Base-by-base conservation (phyloP, 2,113 vertebrate genomes). In the Aix galericulata region DNA sequence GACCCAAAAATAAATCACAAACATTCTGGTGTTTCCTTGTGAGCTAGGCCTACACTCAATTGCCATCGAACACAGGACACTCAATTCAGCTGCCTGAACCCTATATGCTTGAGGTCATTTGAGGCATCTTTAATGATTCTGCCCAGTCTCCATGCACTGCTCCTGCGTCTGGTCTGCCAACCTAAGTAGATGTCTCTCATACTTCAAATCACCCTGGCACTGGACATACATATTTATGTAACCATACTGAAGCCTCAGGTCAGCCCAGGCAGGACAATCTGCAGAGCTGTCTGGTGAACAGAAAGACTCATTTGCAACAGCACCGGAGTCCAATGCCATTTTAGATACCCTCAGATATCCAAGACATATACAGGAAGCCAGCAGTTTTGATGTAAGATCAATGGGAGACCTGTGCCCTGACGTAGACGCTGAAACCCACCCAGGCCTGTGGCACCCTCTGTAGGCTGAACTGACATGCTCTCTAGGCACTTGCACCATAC, bases 21-120 rank as follows among this genome's bases (percentile, higher is more conserved):
- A 22, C 22, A 52, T 38, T 67, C 29, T 17, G 8, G 5, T 42
- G 22, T 31, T 34, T 88, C 27, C 40, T 40, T 46, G 5, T 29
- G 40, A 91, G 50, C 25, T 38, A 76, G n/a, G 29, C 13, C 55
- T 71, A 26, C 46, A 8, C 3, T 50, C 31, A 18, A 6, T 6
- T 62, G 22, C 26, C 64, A 29, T 26, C 48, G 6, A 15, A 55
- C 31, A 9, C 22, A 32, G 48, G 52, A 75, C 40, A 15, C n/a
- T 34, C 64, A 48, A 3, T 36, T 62, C 50, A 83, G 31, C 36
- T 68, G 32, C 25, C 44, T 50, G 64, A 88, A 74, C 21, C 63
- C 38, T 15, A 14, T 17, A 15, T 1, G 1, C 5, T 3, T 26
- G 31, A 2, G 7, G 17, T 14, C 23, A 4, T n/a, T 48, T 62